Evolutionary conservation across 1,140 invertebrate genomes (phyloP).

Genomic region (Campoletis sonorensis): DNA sequence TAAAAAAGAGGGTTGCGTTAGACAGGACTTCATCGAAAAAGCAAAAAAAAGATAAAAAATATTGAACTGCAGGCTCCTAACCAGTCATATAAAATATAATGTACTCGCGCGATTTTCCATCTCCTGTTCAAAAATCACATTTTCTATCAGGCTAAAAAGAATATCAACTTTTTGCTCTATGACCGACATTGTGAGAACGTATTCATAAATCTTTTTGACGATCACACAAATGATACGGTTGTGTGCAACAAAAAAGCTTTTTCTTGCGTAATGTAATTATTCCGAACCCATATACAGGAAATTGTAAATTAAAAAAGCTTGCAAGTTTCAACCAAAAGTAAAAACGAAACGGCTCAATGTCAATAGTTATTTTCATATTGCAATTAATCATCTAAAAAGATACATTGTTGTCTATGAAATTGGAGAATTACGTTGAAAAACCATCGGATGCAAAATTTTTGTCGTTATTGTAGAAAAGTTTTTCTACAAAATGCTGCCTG

Average conservation of each 20-base stretch:
- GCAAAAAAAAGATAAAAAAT: not conserved
- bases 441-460: too few species aligned
- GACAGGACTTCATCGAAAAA: not conserved
- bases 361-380: too few species aligned
- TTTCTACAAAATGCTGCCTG: too few species aligned
- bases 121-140: not conserved
- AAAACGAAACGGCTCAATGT: too few species aligned
- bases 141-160: too few species aligned
- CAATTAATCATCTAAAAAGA: too few species aligned
- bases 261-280: not conserved
- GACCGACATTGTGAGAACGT: not conserved
- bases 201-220: not conserved
- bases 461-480: too few species aligned
- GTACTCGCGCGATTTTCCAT: not conserved
- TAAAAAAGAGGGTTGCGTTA: not conserved
- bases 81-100: not conserved
- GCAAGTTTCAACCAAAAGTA: too few species aligned
- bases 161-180: not conserved
- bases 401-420: too few species aligned
- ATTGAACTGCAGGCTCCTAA: not conserved
- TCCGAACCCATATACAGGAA: not conserved
- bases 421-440: too few species aligned
- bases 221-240: not conserved
- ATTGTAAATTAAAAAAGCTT: not conserved
- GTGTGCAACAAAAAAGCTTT: not conserved